Evolutionary conservation across 2,888 invertebrate genomes (phyloP).

Genomic region (Yponomeuta plumbellus): DNA sequence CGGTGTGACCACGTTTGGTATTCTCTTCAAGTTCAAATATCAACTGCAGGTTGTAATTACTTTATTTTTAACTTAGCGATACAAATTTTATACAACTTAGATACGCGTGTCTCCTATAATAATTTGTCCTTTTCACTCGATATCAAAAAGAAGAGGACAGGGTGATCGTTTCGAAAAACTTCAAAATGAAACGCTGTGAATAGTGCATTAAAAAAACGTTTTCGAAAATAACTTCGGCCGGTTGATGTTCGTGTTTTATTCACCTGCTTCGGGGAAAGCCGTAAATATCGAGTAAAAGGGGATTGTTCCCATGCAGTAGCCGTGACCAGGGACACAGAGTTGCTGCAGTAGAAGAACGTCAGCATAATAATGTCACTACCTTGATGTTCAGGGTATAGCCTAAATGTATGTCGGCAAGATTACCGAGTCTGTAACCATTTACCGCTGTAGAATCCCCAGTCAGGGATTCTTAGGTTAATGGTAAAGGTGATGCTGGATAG

Average conservation of each 20-base stretch:
- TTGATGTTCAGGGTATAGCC: too few relatives aligned
- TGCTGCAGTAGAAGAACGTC: too few relatives aligned
- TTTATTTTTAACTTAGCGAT: too few relatives aligned
- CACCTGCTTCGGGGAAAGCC: background rate
- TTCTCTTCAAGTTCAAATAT: too few relatives aligned
- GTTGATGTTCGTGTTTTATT: background rate
- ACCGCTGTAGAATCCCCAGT: too few relatives aligned
- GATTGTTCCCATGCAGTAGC: conserved; percentile 2
- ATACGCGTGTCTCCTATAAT: background rate
- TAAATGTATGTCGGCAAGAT: too few relatives aligned
- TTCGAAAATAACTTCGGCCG: background rate
- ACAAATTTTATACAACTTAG: background rate
- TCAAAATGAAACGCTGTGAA: background rate
- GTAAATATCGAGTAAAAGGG: conserved; percentile 1
- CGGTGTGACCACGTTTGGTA: background rate
- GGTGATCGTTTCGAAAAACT: background rate
- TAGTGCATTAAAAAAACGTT: background rate
- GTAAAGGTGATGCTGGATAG: too few relatives aligned
- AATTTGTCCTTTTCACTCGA: background rate
- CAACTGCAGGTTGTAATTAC: too few relatives aligned
- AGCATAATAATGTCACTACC: too few relatives aligned
- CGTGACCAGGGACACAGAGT: background rate
- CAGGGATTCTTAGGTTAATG: too few relatives aligned
- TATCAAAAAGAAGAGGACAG: background rate
- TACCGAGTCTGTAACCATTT: too few relatives aligned